Conservation (phyloP, 2,797 vertebrate genomes). For the Myiotriccus ornatus region DNA sequence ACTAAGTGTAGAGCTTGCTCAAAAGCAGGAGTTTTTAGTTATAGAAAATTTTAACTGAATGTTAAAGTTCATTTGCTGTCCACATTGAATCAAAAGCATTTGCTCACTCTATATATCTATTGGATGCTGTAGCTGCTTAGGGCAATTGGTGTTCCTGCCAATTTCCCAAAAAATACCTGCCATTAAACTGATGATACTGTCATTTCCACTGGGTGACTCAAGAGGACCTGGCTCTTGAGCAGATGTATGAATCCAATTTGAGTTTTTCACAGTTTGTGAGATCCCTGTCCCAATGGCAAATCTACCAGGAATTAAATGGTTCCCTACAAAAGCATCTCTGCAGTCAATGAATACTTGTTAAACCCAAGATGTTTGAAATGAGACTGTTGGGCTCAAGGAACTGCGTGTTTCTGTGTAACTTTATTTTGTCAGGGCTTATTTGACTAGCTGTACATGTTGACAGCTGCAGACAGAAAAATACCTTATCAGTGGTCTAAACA, state of each 20-base stretch:
- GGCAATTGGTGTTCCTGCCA: background rate
- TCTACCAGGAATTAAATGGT: background rate
- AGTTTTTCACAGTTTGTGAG: background rate
- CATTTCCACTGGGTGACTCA: background rate
- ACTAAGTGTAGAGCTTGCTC: background rate
- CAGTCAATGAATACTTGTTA: background rate
- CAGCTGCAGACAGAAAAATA: background rate
- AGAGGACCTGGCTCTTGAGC: background rate
- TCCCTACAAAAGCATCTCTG: background rate
- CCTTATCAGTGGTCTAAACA: slow-evolving; percentile 11
- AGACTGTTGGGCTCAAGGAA: background rate
- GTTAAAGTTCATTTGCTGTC: background rate
- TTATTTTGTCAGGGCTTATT: slow-evolving; percentile 24
- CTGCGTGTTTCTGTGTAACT: background rate
- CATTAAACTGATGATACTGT: background rate
- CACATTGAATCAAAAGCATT: background rate
- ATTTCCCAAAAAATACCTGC: background rate
- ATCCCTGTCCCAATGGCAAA: background rate
- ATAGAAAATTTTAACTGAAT: background rate
- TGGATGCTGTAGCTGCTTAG: background rate
- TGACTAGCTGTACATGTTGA: background rate
- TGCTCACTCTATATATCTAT: background rate
- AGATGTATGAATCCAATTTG: background rate
- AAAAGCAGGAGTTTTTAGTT: background rate
- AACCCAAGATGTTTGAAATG: background rate